Evolutionary conservation across 35 echinoderm and acorn worm genomes (phyloP), one percentile per base, ranked within the genome.

Genomic region (Apostichopus parvimensis): DNA sequence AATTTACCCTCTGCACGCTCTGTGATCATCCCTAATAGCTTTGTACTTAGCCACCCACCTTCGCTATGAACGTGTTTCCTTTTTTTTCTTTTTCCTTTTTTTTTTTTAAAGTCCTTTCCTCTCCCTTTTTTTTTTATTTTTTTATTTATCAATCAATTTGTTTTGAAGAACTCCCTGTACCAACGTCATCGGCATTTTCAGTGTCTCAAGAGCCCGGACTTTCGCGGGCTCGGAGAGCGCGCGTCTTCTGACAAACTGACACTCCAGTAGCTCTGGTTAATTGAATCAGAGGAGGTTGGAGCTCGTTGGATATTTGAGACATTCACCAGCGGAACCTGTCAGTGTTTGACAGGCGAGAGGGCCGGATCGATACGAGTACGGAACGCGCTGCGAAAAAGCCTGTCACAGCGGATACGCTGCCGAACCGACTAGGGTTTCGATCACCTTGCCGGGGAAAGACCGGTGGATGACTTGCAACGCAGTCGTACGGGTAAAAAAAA

Each of bases 341-440:
- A 88, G 68, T 21, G 86, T 88, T 88, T 88, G 86, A 88, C 86
- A 88, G 86, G 68, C 86, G 86, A 88, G 68, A 88, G 86, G 86
- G 64, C 62, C 86, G 86, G 86, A 88, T 88, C 86, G 86, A 88
- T 88, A 88, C 60, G 64, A 68, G 86, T 72, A 88, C 86, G 86
- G 64, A 88, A 88, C 86, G 64, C 86, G 86, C 57, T 88, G 25
- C 86, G 86, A 88, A 88, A 88, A 75, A 88, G 86, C 86, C 68
- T 88, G 86, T 88, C 86, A 88, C 21, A 75, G 61, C 68, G 60
- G 86, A 88, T 88, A 72, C 86, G 86, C 68, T 72, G 25, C 86
- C 45, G 86, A 88, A 64, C 86, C 86, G 64, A 88, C 86, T 88
- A 53, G 68, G 60, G 68, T 88, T 88, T 72, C 86, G 23, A 18